Evolutionary conservation across 2,113 vertebrate genomes (phyloP), one percentile per base, ranked within the genome.

Genomic region (Helogale parvula): DNA sequence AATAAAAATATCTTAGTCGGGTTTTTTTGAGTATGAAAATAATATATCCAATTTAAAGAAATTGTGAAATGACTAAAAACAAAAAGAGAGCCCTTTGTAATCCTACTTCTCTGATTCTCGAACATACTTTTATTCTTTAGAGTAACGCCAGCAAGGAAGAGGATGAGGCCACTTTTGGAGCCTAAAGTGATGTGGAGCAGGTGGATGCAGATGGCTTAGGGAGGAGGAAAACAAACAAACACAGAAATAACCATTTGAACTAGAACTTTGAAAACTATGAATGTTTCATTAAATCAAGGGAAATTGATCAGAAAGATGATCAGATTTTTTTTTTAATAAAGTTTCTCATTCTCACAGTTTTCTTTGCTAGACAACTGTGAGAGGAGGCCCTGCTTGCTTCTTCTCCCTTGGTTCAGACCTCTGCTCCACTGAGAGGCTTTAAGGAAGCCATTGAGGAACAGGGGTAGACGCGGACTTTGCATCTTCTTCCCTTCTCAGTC

Each of bases 11-110:
- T 52, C 31, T 86, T 92, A 50, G 50, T 50, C 13, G 33, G 33
- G 1, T 86, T 94, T 96, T 89, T 94, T 84, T 93, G 23, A 89
- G 3, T 84, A 33, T 96, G n/a, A 94, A 95, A 93, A 66, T 80
- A 97, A 65, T 83, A 25, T 13, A 23, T 76, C 38, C 31, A 80
- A 50, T 84, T 13, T 90, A 71, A 27, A 27, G 41, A 76, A 35
- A 27, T 41, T 90, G 74, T 85, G 87, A 96, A 96, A 82, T 12
- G 17, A 71, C 3, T 71, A 72, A 57, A 88, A 80, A 74, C 12
- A 92, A 74, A 93, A 41, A 94, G 17, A 31, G 13, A 82, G 13
- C 23, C 5, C 29, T 10, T 71, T 71, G 1, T 23, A 31, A 57
- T 89, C 17, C 33, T 50, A 2, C 45, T 79, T 86, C 79, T 90